phyloP scores from a whole-genome alignment of 2,888 invertebrate genomes.

The Eumacrocentrus americanus region DNA sequence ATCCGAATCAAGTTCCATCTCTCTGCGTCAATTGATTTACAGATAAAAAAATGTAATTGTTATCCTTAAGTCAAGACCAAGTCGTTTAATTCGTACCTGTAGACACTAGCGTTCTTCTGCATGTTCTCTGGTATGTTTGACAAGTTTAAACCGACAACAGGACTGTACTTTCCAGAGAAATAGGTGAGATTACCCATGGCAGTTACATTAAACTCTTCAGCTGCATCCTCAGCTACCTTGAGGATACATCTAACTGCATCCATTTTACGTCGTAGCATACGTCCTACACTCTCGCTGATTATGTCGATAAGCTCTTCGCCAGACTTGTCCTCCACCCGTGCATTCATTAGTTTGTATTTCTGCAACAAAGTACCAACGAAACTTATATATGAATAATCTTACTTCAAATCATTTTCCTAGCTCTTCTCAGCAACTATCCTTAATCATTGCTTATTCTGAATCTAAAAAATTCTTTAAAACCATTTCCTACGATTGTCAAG shows the following conservation, averaged over 20 bases:
- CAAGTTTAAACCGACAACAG: constrained; percentile 45
- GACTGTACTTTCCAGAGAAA: constrained; percentile 83
- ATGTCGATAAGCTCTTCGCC: constrained; percentile 79
- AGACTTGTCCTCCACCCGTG: constrained; percentile 80
- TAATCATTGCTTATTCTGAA: too few relatives aligned
- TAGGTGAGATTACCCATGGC: constrained; percentile 65
- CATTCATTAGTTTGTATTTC: constrained; percentile 81
- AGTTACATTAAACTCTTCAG: constrained; percentile 65
- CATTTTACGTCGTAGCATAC: constrained; percentile 86
- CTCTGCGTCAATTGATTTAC: constrained; percentile 53
- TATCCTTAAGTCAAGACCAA: too few relatives aligned
- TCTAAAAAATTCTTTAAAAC: too few relatives aligned
- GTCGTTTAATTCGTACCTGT: too few relatives aligned
- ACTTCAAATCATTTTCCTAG: too few relatives aligned
- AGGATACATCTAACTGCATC: constrained; percentile 88
- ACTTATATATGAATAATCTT: too few relatives aligned
- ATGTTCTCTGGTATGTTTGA: constrained; percentile 51
- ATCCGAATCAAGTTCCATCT: constrained; percentile 71
- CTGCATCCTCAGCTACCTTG: constrained; percentile 73
- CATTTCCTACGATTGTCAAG: too few relatives aligned
- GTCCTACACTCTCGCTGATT: constrained; percentile 80
- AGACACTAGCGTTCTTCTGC: constrained; percentile 45
- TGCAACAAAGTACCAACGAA: constrained; percentile 57
- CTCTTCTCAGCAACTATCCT: too few relatives aligned
- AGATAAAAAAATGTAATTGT: neutral